Evolutionary conservation across 2,888 invertebrate species (phyloP).

Genomic region (Allophyes oxyacanthae): DNA sequence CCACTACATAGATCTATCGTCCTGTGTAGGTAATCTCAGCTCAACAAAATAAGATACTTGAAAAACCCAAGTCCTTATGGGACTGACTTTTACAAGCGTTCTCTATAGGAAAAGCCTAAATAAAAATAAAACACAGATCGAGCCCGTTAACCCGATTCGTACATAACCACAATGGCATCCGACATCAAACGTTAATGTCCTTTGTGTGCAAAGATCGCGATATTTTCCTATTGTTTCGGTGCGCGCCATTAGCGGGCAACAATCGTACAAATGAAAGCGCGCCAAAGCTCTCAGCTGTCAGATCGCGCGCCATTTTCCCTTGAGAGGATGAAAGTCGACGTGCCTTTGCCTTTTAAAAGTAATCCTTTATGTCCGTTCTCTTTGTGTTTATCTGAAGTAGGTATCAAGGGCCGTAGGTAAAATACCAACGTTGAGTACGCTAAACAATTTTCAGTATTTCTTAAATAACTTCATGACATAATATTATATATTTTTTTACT

Average conservation of each 20-base stretch:
- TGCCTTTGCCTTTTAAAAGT: conserved; percentile 63
- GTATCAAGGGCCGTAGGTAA: conserved; percentile 44
- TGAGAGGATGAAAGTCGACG: conserved; percentile 63
- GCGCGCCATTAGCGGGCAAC: conserved; percentile 83
- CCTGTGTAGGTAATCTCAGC: too few species aligned
- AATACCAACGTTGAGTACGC: conserved; percentile 35
- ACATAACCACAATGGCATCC: conserved; percentile 68
- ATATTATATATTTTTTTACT: too few species aligned
- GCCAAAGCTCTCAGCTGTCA: conserved; percentile 78
- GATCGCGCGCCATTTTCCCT: conserved; percentile 82
- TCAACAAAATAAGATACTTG: too few species aligned
- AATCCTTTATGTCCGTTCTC: conserved; percentile 60
- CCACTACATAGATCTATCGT: too few species aligned
- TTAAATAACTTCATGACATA: conserved; percentile 7
- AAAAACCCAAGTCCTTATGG: too few species aligned
- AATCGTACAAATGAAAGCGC: conserved; percentile 75
- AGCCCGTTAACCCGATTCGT: conserved; percentile 39
- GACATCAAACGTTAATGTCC: conserved; percentile 82
- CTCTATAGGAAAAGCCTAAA: conserved; percentile 15
- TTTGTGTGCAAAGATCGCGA: conserved; percentile 77
- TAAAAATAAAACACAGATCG: conserved; percentile 32
- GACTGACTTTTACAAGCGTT: neutral
- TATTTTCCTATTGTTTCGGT: conserved; percentile 82
- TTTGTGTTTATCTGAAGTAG: conserved; percentile 53
- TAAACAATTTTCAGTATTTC: conserved; percentile 17